Evolutionary conservation across 2,113 vertebrate genomes (phyloP).

Genomic region (Microtus pennsylvanicus): DNA sequence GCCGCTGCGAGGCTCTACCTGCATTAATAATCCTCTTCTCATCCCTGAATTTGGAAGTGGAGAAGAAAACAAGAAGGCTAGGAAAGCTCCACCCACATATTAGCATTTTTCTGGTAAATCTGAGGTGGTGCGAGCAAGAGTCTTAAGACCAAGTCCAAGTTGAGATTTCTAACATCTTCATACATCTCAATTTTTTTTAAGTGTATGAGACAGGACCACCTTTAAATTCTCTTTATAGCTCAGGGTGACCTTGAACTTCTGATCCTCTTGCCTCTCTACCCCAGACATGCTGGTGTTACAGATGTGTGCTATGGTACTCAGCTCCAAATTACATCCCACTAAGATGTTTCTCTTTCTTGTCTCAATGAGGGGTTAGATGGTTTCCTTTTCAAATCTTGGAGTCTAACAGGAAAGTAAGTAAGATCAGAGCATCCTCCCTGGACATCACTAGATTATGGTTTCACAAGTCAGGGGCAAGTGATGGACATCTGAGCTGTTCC

Average conservation of each 20-base stretch:
- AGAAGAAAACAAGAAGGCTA: background rate
- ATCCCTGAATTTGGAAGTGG: constrained; percentile 1
- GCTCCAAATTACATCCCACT: background rate
- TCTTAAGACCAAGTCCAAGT: background rate
- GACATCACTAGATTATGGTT: background rate
- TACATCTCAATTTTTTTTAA: background rate
- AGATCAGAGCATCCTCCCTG: background rate
- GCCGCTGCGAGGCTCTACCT: background rate
- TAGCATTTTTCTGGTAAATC: background rate
- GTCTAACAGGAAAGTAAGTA: background rate
- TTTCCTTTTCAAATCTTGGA: background rate
- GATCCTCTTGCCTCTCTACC: background rate
- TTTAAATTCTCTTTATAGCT: background rate
- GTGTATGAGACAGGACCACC: background rate
- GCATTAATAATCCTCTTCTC: background rate
- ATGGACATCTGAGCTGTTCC: background rate
- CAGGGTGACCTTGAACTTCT: background rate
- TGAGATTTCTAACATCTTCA: background rate
- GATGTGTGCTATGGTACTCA: background rate
- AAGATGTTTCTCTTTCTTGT: background rate
- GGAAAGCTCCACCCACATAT: background rate
- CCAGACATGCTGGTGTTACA: background rate
- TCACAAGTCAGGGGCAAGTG: background rate
- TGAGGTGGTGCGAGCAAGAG: background rate
- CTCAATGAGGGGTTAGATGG: background rate